Percentiles rank a stretch among this genome's conserved stretches.
phyloP scores from a whole-genome alignment of 2,797 vertebrate genomes.

The Rhabdomys pumilio region DNA sequence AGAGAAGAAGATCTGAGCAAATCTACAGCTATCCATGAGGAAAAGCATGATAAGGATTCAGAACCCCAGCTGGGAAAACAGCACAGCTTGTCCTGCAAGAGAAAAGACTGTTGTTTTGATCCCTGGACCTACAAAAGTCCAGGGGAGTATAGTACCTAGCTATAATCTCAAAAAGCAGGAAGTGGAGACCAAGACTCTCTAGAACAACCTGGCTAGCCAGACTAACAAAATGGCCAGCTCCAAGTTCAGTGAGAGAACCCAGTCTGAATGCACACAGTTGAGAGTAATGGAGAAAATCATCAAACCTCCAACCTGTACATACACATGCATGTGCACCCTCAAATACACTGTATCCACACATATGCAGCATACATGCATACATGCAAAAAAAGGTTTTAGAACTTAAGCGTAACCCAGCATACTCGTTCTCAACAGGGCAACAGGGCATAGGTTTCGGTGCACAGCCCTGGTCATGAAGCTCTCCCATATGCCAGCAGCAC shows the following conservation, averaged over 20 bases:
- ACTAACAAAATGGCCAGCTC: neutral
- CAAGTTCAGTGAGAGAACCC: neutral
- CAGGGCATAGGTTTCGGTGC: neutral
- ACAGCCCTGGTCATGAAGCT: neutral
- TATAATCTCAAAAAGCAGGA: neutral
- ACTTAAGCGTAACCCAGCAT: neutral
- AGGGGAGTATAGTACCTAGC: no score
- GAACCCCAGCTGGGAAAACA: neutral
- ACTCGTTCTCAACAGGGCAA: neutral
- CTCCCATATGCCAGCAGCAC: neutral
- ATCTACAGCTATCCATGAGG: conserved; percentile 47
- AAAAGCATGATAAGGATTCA: conserved; percentile 70
- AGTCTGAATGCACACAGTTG: neutral
- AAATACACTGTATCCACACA: neutral
- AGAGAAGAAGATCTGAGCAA: conserved; percentile 66
- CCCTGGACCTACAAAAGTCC: no score
- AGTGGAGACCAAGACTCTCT: neutral
- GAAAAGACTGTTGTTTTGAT: neutral
- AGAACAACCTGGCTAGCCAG: neutral
- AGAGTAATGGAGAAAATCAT: neutral
- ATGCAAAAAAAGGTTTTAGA: neutral
- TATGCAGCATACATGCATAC: neutral
- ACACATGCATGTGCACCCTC: neutral
- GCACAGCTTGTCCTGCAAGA: neutral
- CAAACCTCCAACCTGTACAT: neutral